Conservation (phyloP, 2,888 invertebrate genomes). For the Cistogaster globosa region DNA sequence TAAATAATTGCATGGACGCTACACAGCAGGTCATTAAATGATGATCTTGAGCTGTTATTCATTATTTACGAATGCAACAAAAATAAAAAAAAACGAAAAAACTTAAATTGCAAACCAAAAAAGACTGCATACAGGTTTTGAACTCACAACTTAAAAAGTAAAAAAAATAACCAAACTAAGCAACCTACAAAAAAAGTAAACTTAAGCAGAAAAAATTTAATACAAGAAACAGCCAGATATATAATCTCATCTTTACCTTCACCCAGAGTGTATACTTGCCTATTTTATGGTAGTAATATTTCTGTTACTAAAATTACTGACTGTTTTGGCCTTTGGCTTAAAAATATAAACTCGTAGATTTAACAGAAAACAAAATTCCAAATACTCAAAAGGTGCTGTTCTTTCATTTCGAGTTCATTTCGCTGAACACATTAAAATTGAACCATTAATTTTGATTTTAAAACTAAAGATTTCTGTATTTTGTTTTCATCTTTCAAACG, state of each 20-base stretch:
- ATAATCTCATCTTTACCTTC: constrained; percentile 9
- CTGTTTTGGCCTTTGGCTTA: constrained; percentile 61
- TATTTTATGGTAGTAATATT: not conserved
- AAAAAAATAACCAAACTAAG: constrained; percentile 20
- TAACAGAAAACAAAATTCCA: constrained; percentile 3
- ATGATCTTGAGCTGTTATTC: constrained; percentile 70
- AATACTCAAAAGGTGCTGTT: constrained; percentile 33
- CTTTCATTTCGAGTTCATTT: constrained; percentile 37
- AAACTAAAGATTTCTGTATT: constrained; percentile 19
- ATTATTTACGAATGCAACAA: constrained; percentile 43
- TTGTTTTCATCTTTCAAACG: constrained; percentile 31
- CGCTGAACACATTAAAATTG: constrained; percentile 43
- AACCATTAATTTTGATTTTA: constrained; percentile 62
- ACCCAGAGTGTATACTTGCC: constrained; percentile 6
- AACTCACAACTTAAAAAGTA: constrained; percentile 49
- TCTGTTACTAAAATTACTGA: constrained; percentile 48
- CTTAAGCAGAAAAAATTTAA: not conserved
- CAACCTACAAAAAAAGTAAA: constrained; percentile 24
- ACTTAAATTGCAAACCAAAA: constrained; percentile 34
- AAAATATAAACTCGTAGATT: not conserved
- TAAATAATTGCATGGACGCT: constrained; percentile 46
- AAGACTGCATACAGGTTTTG: constrained; percentile 33
- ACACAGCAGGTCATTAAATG: constrained; percentile 69
- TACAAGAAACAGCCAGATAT: constrained; percentile 4
- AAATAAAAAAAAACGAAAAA: not conserved